These are phyloP conservation scores for Julus scandinavius DNA, from an alignment of 2,888 invertebrate genomes.

Conservation along the genomic window DNA sequence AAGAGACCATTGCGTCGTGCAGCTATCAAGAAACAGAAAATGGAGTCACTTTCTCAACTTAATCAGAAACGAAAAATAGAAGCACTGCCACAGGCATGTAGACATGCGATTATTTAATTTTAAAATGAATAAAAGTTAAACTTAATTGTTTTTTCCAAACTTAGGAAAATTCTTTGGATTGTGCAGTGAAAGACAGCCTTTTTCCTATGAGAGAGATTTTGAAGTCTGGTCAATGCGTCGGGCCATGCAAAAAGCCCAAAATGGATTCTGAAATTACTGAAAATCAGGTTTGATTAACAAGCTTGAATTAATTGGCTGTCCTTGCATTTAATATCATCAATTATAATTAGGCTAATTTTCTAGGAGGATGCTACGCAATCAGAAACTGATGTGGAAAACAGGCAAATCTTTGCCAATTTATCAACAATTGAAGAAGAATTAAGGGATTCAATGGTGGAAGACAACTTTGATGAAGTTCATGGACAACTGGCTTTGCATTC, in stretches of 20 bases:
- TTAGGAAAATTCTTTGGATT: slow-evolving; percentile 19
- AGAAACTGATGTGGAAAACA: background rate
- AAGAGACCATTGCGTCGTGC: slow-evolving; percentile 52
- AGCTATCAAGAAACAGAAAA: slow-evolving; percentile 51
- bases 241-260: slow-evolving; percentile 1
- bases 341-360: background rate
- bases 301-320: background rate
- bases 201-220: slow-evolving; percentile 48
- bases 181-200: slow-evolving; percentile 9
- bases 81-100: background rate
- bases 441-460: background rate
- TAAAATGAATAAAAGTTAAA: background rate
- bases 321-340: background rate
- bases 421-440: slow-evolving; percentile 21
- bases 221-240: background rate
- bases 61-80: slow-evolving; percentile 42
- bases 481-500: background rate
- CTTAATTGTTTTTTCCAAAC: background rate
- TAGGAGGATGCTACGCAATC: background rate
- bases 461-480: background rate
- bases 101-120: background rate
- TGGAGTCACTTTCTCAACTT: slow-evolving; percentile 48
- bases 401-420: background rate
- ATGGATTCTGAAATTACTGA: background rate
- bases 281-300: background rate